Evolutionary conservation across 2,888 invertebrate species (phyloP), one percentile per base, ranked within the genome.

Genomic region (Noctua janthe): DNA sequence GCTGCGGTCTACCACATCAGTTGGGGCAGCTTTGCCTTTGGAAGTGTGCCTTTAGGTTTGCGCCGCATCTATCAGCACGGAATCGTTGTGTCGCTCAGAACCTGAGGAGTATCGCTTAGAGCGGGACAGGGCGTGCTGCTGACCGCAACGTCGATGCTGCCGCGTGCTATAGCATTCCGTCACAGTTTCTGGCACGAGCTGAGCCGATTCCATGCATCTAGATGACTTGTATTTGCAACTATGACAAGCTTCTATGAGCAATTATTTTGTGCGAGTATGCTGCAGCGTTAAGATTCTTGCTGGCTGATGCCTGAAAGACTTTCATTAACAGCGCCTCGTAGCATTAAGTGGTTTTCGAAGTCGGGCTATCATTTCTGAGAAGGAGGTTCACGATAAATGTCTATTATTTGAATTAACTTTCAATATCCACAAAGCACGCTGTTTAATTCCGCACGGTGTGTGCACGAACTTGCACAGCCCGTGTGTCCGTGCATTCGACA

Each of bases 401-500:
- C 47, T n/a, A 51, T 39, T 43, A 43, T 29, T 64, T 51, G 6
- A 39, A 56, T 47, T n/a, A 23, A 62, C 59, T 62, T 59, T 20
- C 29, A 29, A 62, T 62, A 47, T 64, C 29, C 54, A 39, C 15
- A 75, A 49, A 23, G 0, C n/a, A 8, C 17, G 2, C 47, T 54
- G 17, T 51, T 11, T 20, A 43, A 70, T 75, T 75, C 17, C 4
- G 51, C 75, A 43, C 43, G 67, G 15, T 51, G 49, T n/a, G 17
- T 11, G 69, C 69, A 76, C 76, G 69, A 69, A 59, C 11, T 13
- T 78, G n/a, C n/a, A n/a, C n/a, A n/a, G 70, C 3, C 43, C 49
- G 56, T 67, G 56, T 67, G 23, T 62, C 23, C n/a, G 47, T 73
- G 75, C 74, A 73, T 85, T 71, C n/a, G 82, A 62, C 59, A 81